phyloP scores from a whole-genome alignment of 2,888 invertebrate genomes.

The Lasioglossum vierecki region DNA sequence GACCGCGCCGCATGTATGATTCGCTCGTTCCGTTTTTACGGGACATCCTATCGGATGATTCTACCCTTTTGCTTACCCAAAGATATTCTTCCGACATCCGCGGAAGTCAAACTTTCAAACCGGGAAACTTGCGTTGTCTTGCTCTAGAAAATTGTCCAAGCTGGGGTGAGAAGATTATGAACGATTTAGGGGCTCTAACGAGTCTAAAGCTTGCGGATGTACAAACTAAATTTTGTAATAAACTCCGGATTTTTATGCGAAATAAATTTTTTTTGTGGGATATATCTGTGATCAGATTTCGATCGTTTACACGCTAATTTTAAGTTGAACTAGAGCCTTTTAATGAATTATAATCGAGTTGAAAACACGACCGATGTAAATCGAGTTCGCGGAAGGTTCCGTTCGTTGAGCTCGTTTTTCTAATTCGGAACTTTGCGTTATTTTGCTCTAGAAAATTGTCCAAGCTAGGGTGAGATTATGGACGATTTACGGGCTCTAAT shows the following conservation, averaged over 20 bases:
- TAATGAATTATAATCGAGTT: background rate
- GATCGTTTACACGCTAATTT: no score
- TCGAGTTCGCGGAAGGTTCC: background rate
- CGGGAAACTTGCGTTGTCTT: background rate
- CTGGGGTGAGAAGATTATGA: background rate
- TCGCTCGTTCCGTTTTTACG: slow-evolving; percentile 24
- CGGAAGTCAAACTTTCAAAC: background rate
- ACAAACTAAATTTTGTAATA: background rate
- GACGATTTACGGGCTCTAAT: background rate
- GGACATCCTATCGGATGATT: background rate
- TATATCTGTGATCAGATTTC: no score
- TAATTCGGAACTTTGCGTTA: background rate
- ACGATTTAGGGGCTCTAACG: background rate
- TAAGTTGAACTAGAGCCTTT: background rate
- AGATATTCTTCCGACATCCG: background rate
- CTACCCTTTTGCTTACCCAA: background rate
- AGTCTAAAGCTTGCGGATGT: background rate
- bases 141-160: background rate
- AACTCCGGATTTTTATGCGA: background rate
- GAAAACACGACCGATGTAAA: background rate
- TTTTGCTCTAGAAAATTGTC: background rate
- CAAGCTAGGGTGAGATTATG: background rate
- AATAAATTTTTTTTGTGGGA: no score
- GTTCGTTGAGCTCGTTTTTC: background rate
- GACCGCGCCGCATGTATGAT: slow-evolving; percentile 15